These are phyloP conservation scores for Oligia fasciuncula DNA, from an alignment of 2,888 invertebrate species.

Conservation along the genomic window DNA sequence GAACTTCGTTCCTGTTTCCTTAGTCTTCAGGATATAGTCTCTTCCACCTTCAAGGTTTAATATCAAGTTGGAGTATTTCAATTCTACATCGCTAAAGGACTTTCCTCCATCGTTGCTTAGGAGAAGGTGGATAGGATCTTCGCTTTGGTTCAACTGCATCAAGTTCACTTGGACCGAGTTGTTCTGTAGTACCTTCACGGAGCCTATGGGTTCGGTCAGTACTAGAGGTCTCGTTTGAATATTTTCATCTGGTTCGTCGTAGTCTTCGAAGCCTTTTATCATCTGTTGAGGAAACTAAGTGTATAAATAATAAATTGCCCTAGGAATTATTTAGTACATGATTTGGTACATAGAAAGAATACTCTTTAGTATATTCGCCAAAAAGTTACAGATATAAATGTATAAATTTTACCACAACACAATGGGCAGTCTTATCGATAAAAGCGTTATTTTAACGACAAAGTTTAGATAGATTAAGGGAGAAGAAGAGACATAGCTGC, in stretches of 20 bases:
- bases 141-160: conserved; percentile 80
- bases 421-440: no score
- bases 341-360: no score
- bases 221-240: conserved; percentile 74
- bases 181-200: conserved; percentile 86
- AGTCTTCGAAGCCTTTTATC: conserved; percentile 69
- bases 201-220: conserved; percentile 84
- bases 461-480: no score
- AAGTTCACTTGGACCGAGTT: conserved; percentile 87
- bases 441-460: no score
- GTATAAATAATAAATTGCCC: no score
- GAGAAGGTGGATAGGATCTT: conserved; percentile 83
- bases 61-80: conserved; percentile 84
- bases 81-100: conserved; percentile 80
- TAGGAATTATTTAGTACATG: no score
- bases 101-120: conserved; percentile 84
- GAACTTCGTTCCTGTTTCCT: conserved; percentile 86
- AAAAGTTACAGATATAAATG: no score
- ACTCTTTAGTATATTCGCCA: no score
- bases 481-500: no score
- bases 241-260: conserved; percentile 60
- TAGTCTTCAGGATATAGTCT: conserved; percentile 86
- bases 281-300: conserved; percentile 48
- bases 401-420: no score
- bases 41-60: conserved; percentile 84